These are phyloP conservation scores for Marisa cornuarietis DNA, from an alignment of 1,140 invertebrate genomes.

Conservation along the genomic window DNA sequence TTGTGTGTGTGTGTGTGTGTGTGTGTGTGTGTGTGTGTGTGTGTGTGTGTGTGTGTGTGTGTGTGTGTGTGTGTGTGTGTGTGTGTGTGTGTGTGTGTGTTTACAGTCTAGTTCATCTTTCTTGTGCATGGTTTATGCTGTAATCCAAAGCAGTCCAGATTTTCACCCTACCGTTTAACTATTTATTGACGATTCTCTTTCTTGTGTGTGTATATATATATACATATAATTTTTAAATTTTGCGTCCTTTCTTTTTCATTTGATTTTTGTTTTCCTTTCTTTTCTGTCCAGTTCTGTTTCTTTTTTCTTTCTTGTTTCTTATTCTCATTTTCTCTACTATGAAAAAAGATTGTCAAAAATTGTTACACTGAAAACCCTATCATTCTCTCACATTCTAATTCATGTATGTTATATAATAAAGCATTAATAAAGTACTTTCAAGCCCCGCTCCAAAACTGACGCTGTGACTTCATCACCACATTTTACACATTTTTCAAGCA, in stretches of 20 bases:
- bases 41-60: not conserved
- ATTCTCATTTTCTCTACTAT: not conserved
- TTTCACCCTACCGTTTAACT: not conserved
- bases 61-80: not conserved
- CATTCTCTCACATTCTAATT: not conserved
- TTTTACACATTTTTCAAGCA: too few species aligned
- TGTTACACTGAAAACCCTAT: too few species aligned
- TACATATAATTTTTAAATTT: not conserved
- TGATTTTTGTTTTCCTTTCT: not conserved
- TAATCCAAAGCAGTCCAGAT: too few species aligned
- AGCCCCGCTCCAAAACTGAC: conserved; percentile 14
- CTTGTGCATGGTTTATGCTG: too few species aligned
- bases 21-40: not conserved
- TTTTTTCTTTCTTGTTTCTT: not conserved
- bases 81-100: not conserved
- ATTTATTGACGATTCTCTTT: not conserved
- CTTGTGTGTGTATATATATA: not conserved
- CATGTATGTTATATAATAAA: not conserved
- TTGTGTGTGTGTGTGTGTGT: not conserved
- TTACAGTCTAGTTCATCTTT: not conserved
- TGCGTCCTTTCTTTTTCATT: not conserved
- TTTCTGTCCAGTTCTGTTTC: not conserved
- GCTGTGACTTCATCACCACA: too few species aligned
- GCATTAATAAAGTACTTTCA: not conserved
- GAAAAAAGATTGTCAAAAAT: not conserved